Evolutionary conservation across 2,888 invertebrate species (phyloP).

Genomic region (Drosophila subsilvestris): DNA sequence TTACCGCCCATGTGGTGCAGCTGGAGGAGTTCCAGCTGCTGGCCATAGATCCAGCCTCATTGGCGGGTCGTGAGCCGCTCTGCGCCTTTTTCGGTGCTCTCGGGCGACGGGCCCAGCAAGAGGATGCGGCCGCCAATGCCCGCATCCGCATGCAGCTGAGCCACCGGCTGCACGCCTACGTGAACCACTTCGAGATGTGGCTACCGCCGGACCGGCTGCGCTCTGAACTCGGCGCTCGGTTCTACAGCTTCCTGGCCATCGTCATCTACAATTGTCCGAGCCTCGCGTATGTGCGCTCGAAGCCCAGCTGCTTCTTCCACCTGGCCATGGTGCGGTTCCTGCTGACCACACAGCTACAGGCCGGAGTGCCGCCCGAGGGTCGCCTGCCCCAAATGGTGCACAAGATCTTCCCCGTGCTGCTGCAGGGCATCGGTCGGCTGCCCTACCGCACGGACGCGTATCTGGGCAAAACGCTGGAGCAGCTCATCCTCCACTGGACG

Average conservation of each 20-base stretch:
- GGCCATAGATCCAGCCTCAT: constrained; percentile 58
- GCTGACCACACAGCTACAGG: constrained; percentile 85
- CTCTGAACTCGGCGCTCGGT: constrained; percentile 78
- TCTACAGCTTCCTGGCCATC: constrained; percentile 83
- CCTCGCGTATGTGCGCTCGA: constrained; percentile 81
- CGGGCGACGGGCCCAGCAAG: constrained; percentile 70
- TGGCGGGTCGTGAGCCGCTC: constrained; percentile 81
- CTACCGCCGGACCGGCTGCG: constrained; percentile 66
- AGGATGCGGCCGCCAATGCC: constrained; percentile 38
- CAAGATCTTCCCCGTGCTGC: constrained; percentile 85
- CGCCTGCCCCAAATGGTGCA: constrained; percentile 84
- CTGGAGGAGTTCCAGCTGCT: constrained; percentile 76
- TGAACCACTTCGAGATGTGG: constrained; percentile 83
- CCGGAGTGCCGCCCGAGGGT: constrained; percentile 84
- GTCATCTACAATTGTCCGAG: constrained; percentile 83
- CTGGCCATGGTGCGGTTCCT: constrained; percentile 85
- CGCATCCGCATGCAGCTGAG: constrained; percentile 72
- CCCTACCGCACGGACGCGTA: constrained; percentile 85
- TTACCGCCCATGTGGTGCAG: constrained; percentile 71
- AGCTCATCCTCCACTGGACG: constrained; percentile 84
- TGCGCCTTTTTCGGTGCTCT: constrained; percentile 81
- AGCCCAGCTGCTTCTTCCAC: constrained; percentile 85
- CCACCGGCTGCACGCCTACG: constrained; percentile 81
- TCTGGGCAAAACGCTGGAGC: constrained; percentile 84
- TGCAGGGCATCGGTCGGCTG: constrained; percentile 85